These are phyloP conservation scores for Drosophila infuscata DNA, from an alignment of 2,888 invertebrate species.

Conservation along the genomic window DNA sequence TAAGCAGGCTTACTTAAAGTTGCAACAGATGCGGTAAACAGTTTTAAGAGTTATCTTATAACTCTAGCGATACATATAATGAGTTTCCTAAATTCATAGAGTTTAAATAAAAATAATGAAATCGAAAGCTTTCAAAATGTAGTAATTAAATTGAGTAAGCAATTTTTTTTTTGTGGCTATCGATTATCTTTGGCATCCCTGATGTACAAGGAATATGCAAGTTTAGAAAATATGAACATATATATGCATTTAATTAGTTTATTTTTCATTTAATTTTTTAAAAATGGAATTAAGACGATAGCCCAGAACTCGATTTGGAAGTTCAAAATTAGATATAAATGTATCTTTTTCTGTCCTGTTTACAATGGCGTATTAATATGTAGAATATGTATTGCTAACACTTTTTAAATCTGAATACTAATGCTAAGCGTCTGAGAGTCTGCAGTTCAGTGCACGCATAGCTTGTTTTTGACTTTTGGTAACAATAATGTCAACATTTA, in stretches of 20 bases:
- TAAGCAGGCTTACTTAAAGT: constrained; percentile 1
- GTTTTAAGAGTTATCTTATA: not conserved
- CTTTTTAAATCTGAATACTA: not conserved
- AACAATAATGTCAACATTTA: constrained; percentile 32
- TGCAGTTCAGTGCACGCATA: not conserved
- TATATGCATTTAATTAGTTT: not conserved
- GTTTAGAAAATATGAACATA: too few relatives aligned
- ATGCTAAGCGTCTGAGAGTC: not conserved
- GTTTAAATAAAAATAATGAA: not conserved
- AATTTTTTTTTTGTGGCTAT: not conserved
- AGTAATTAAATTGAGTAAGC: not conserved
- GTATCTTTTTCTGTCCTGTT: not conserved
- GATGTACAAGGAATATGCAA: not conserved
- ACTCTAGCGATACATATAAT: not conserved
- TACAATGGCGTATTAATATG: too few relatives aligned
- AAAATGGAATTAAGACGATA: too few relatives aligned
- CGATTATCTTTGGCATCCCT: not conserved
- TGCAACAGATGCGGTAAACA: not conserved
- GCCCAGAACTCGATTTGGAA: too few relatives aligned
- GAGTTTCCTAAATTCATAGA: not conserved
- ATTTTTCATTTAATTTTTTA: not conserved
- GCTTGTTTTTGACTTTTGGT: not conserved
- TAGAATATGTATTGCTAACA: not conserved
- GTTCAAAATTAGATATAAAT: too few relatives aligned
- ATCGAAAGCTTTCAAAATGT: not conserved